These are phyloP conservation scores for Lates japonicus DNA, from an alignment of 2,797 vertebrate genomes.

Conservation along the genomic window DNA sequence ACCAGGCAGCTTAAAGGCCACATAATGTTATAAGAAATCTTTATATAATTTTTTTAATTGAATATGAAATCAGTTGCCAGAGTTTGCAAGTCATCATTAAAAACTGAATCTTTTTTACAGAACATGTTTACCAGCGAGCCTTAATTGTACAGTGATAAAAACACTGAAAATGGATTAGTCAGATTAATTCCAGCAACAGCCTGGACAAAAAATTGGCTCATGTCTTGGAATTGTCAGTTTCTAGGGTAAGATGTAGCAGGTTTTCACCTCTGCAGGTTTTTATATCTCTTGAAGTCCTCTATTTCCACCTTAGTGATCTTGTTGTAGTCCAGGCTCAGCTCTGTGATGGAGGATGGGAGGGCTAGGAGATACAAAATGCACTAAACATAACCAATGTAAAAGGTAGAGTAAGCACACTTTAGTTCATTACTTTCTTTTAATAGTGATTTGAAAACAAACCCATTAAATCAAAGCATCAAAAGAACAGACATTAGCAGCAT, in stretches of 20 bases:
- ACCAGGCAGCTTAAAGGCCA: neutral
- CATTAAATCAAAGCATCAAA: neutral
- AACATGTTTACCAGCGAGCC: neutral
- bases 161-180: neutral
- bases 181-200: neutral
- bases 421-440: neutral
- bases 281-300: slow-evolving; percentile 95
- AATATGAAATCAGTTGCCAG: neutral
- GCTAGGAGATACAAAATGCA: slow-evolving; percentile 66
- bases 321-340: slow-evolving; percentile 96
- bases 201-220: neutral
- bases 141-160: neutral
- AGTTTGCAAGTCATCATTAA: too few relatives aligned
- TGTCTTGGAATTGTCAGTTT: neutral
- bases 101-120: neutral
- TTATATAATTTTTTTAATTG: neutral
- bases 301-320: slow-evolving; percentile 93
- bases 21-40: neutral
- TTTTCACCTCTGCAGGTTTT: slow-evolving; percentile 93
- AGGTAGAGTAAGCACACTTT: neutral
- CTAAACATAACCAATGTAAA: neutral
- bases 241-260: neutral
- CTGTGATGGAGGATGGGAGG: slow-evolving; percentile 91
- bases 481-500: neutral
- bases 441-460: neutral